Evolutionary conservation across 2,888 invertebrate genomes (phyloP), one percentile per base, ranked within the genome.

Genomic region (Eudemis profundana): DNA sequence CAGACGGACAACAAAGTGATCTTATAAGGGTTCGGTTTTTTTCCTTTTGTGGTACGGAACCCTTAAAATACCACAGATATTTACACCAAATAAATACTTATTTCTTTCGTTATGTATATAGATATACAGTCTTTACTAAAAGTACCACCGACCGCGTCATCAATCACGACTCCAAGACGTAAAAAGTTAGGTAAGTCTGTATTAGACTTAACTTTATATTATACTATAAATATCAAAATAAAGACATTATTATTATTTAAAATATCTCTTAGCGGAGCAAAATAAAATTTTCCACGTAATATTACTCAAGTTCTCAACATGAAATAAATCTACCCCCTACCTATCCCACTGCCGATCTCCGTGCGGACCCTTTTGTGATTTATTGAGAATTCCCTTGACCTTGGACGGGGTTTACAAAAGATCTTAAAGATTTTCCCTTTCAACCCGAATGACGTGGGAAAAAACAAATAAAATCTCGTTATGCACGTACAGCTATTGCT

Each of bases 361-460:
- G 29, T 46, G 17, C 19, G 44, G 61, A 42, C 57, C 63, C 59
- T 59, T 57, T 38, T 38, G 44, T 53, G 51, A 65, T 51, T 50
- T 65, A 65, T 59, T 14, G 19, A 19, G 38, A 51, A 49, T 27
- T 17, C 36, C 53, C 65, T 38, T 59, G 53, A 47, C 65, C 59
- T 65, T 65, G 65, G 36, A 21, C 7, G n/a, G 17, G 44, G 21
- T 38, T 40, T 19, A 51, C 51, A 59, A 60, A 44, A 59, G 46
- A 65, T 65, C 51, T 53, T 53, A 53, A 40, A 27, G 40, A 44
- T 46, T 42, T 63, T 57, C 23, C 27, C 46, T 23, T 33, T 27
- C 21, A 40, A 38, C 57, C 36, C 12, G 38, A 19, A 14, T 8
- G 14, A 46, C 19, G 36, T 10, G n/a, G 14, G 42, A 44, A 27